phyloP scores from a whole-genome alignment of 2,797 vertebrate genomes.

The Diceros bicornis region DNA sequence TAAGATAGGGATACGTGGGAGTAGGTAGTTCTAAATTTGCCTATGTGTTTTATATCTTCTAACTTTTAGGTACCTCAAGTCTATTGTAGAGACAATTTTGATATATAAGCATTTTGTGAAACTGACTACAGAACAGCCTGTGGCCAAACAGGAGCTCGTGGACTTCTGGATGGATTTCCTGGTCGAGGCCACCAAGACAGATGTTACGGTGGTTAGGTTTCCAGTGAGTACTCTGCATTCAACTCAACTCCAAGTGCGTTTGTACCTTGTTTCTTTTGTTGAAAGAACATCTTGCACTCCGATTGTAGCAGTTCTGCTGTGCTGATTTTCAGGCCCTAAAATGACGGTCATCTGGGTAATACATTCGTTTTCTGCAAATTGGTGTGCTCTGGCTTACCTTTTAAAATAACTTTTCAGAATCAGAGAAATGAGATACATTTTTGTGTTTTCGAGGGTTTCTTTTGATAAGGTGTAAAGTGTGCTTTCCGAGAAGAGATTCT shows the following conservation, averaged over 20 bases:
- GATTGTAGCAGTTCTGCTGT: not conserved
- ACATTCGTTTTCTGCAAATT: not conserved
- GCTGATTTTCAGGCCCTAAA: not conserved
- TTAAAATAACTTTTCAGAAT: slow-evolving; percentile 53
- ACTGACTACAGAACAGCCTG: slow-evolving; percentile 92
- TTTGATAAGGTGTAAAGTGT: not conserved
- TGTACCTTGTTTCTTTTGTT: slow-evolving; percentile 48
- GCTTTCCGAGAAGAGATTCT: slow-evolving; percentile 6
- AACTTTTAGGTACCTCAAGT: slow-evolving; percentile 94
- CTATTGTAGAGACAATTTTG: slow-evolving; percentile 97
- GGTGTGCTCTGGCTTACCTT: not conserved
- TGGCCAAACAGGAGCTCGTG: slow-evolving; percentile 95
- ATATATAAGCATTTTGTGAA: slow-evolving; percentile 98
- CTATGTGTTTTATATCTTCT: not conserved
- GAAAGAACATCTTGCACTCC: not conserved
- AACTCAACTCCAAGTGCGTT: slow-evolving; percentile 27
- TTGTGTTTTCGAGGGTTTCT: not conserved
- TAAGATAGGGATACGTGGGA: not conserved
- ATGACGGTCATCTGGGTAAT: not conserved
- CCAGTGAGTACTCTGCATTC: slow-evolving; percentile 91
- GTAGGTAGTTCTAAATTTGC: not conserved
- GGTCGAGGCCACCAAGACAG: slow-evolving; percentile 97
- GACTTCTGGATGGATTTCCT: slow-evolving; percentile 99
- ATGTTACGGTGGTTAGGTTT: slow-evolving; percentile 97
- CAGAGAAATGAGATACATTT: not conserved